Percentiles rank a stretch among this genome's conserved stretches.
Conservation (phyloP, 2,888 invertebrate genomes). For the Drosophila hamatofila region DNA sequence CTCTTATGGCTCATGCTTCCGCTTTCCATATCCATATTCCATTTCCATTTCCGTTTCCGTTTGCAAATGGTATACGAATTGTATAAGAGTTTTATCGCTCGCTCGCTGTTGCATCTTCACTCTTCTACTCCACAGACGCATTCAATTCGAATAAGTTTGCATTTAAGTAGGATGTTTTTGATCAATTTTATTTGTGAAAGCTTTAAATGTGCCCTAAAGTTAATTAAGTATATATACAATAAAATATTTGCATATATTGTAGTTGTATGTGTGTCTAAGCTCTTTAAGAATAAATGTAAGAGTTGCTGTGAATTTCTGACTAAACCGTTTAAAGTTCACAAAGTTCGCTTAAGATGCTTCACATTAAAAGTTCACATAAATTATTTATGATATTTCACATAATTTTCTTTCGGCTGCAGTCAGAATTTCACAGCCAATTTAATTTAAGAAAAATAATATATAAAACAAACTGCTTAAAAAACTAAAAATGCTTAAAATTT, state of each 20-base stretch:
- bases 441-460: conserved; percentile 12
- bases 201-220: conserved; percentile 84
- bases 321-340: conserved; percentile 5
- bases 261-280: conserved; percentile 9
- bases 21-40: conserved; percentile 10
- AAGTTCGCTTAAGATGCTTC: conserved; percentile 8
- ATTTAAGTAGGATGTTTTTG: conserved; percentile 49
- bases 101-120: conserved; percentile 7
- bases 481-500: conserved; percentile 27
- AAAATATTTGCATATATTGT: conserved; percentile 1
- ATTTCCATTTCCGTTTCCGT: conserved; percentile 19
- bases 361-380: conserved; percentile 6
- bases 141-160: conserved; percentile 46
- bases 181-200: conserved; percentile 77
- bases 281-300: conserved; percentile 1
- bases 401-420: conserved; percentile 3
- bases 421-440: conserved; percentile 32
- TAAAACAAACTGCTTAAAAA: conserved; percentile 1
- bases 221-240: conserved; percentile 40
- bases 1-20: conserved; percentile 38
- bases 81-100: conserved; percentile 7
- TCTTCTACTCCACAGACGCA: conserved; percentile 38
- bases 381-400: conserved; percentile 16
- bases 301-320: conserved; percentile 21
- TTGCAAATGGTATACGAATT: conserved; percentile 40